A percentile compares a stretch with the other conserved stretches of the same genome.
phyloP scores from a whole-genome alignment of 2,113 vertebrate genomes.

The Psilopogon haemacephalus region DNA sequence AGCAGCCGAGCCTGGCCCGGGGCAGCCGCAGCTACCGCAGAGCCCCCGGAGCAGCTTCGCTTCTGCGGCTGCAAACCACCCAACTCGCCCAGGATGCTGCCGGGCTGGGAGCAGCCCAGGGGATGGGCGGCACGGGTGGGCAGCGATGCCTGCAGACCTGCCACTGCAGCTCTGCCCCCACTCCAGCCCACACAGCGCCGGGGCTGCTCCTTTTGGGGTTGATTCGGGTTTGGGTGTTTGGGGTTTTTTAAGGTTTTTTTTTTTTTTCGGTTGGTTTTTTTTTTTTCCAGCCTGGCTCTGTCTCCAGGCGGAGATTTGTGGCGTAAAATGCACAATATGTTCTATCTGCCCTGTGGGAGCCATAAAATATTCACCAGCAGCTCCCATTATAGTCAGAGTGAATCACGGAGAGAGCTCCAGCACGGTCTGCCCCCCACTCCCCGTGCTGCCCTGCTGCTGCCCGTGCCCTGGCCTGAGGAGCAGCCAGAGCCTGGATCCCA shows the following conservation, averaged over 20 bases:
- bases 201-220: too few relatives aligned
- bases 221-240: too few relatives aligned
- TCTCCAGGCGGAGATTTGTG: slow-evolving; percentile 67
- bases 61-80: background rate
- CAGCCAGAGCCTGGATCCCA: rapidly evolving
- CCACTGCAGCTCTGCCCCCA: background rate
- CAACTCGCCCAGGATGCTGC: rapidly evolving
- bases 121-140: background rate
- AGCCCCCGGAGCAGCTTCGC: background rate
- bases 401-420: slow-evolving; percentile 37
- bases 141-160: rapidly evolving
- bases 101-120: rapidly evolving
- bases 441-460: rapidly evolving
- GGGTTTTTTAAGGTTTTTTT: too few relatives aligned
- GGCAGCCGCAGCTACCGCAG: background rate
- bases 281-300: slow-evolving; percentile 45
- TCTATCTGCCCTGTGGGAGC: slow-evolving; percentile 74
- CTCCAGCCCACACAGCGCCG: background rate
- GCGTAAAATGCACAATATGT: slow-evolving; percentile 75
- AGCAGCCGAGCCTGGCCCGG: background rate
- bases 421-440: background rate
- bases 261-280: background rate
- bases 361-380: slow-evolving; percentile 76
- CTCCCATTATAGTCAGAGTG: slow-evolving; percentile 71
- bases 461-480: background rate